Base-by-base conservation (phyloP, 2,888 invertebrate species). In the Philonicus albiceps region DNA sequence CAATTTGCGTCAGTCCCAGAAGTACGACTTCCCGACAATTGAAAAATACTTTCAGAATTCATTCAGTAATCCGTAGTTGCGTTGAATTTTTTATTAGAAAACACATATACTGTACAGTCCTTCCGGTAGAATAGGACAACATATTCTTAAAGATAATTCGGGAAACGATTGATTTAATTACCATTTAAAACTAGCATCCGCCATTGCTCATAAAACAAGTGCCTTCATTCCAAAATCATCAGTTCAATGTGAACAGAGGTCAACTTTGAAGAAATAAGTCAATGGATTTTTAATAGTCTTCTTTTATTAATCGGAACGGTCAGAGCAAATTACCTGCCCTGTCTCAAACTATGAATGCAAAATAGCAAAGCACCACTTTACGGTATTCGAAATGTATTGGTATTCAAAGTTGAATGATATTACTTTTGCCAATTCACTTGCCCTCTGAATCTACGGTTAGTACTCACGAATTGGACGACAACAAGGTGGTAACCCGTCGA, bases 291-390 rank as follows among this genome's bases (percentile, higher is more conserved):
- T 80, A 80, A 80, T 53, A 53, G 80, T 1, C 43, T 11, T 19
- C 53, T 80, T 80, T 31, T 64, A 64, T 64, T 13, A 64, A 64
- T 64, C 43, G 22, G 37, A 43, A 22, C 49, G 49, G 27, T 27
- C 11, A 30, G 0, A 43, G 80, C 2, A 30, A 43, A 49, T 37
- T 64, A 64, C 64, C 19, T 64, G 64, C 64, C 13, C 11, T 80
- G 19, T 64, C 43, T 13, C n/a, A 49, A 80, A 80, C 43, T 80
- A 80, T 80, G 31, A 80, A 80, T 80, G 80, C 53, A 53, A 80
- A 53, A 53, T 34, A 53, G 19, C n/a, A 37, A 13, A 49, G 13
- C 6, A 43, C 22, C 53, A 8, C 19, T 78, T 80, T 80, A 80
- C 80, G 80, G 80, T 80, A 49, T 27, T 40, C 43, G 40, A 49